Conservation (phyloP, 2,797 vertebrate species). For the Aeoliscus strigatus region DNA sequence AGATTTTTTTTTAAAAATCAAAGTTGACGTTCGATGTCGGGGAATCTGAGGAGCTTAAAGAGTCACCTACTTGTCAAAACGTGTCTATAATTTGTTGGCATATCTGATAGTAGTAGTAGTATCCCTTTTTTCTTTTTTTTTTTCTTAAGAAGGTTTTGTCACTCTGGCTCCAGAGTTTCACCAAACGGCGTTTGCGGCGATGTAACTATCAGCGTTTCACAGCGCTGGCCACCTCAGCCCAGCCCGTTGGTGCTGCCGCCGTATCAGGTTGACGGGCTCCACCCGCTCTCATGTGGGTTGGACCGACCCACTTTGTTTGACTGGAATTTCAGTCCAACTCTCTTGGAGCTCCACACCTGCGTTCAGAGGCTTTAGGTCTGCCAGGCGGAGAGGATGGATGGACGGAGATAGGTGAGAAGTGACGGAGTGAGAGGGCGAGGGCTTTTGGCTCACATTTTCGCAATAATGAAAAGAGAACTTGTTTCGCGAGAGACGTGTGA, state of each 20-base stretch:
- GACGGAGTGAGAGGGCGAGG: conserved; percentile 11
- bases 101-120: too few relatives aligned
- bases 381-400: conserved; percentile 68
- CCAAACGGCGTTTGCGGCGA: conserved; percentile 44
- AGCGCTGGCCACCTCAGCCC: conserved; percentile 29
- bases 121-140: too few relatives aligned
- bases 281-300: conserved; percentile 89
- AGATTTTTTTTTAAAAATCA: too few relatives aligned
- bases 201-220: conserved; percentile 61
- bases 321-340: conserved; percentile 91
- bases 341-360: conserved; percentile 93
- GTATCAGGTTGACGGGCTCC: conserved; percentile 41
- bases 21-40: too few relatives aligned
- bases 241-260: conserved; percentile 26
- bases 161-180: conserved; percentile 51
- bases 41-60: too few relatives aligned
- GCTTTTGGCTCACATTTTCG: neutral
- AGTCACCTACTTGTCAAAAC: too few relatives aligned
- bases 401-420: conserved; percentile 41
- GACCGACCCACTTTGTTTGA: conserved; percentile 89
- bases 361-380: conserved; percentile 84
- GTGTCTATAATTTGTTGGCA: too few relatives aligned
- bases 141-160: too few relatives aligned
- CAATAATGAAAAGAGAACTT: conserved; percentile 1
- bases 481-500: conserved; percentile 3